Base-by-base conservation (phyloP, 2,113 vertebrate genomes). In the Oreochromis tanganicae region DNA sequence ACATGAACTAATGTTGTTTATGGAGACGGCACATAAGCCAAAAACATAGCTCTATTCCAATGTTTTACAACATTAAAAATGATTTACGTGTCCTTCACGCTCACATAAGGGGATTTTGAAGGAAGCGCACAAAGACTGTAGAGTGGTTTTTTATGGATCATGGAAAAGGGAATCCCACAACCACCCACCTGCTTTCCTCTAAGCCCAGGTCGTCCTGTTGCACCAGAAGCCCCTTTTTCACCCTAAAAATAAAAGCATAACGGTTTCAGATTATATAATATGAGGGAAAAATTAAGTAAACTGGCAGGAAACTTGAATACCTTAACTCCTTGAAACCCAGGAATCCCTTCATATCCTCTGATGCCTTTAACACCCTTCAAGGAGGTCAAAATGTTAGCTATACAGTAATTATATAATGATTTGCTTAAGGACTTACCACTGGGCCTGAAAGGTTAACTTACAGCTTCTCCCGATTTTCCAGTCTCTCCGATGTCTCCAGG, bases 281-380 rank as follows among this genome's bases (percentile, higher is more conserved):
- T 6, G 3, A 24, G 5, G 24, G 21, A 43, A 83, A 78, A 75
- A 34, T 29, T 10, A 78, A 5, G 83, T 27, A 46, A 54, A 14
- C n/a, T 80, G 32, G 3, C 52, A 29, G 9, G 14, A 85, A 43
- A 81, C 27, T 84, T 36, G 8, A 73, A 84, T 96, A 97, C 96
- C 96, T 97, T 97, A 16, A 97, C 93, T 93, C 96, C 96, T 92
- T 95, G 92, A 94, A 95, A 97, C 79, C 97, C 96, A 9, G 78
- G 84, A 87, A 97, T 96, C 52, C 96, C 95, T 88, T 96, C 95
- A 90, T 95, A 93, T 86, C 96, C 95, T 61, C 4, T 83, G 85
- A 95, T 92, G 46, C 96, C 96, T 94, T 94, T 85, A 36, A 87
- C 46, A 32, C 95, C 96, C 96, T 97, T 90, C 11, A 87, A 81